Conservation (phyloP, 2,113 vertebrate species). For the Planiliza haematocheilus region DNA sequence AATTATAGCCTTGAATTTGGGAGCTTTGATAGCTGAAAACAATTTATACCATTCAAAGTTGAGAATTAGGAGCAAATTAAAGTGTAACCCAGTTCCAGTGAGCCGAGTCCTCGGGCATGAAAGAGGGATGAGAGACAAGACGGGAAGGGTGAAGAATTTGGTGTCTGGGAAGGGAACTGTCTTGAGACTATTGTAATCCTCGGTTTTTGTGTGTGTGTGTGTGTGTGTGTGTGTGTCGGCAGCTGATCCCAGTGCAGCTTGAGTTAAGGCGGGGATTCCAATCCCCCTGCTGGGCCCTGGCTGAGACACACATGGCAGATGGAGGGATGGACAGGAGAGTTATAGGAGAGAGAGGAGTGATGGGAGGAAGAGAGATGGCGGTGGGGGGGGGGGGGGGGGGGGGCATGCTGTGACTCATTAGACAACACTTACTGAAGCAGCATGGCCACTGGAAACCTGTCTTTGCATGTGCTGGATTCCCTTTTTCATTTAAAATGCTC, state of each 20-base stretch:
- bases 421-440: conserved; percentile 64
- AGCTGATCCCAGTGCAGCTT: conserved; percentile 71
- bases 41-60: conserved; percentile 76
- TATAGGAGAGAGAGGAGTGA: conserved; percentile 46
- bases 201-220: conserved; percentile 12
- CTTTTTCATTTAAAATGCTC: background rate
- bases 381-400: background rate
- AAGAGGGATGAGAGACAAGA: conserved; percentile 41
- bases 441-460: conserved; percentile 42
- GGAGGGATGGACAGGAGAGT: conserved; percentile 67
- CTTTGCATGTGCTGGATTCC: conserved; percentile 2
- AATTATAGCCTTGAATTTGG: conserved; percentile 74
- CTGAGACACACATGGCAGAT: conserved; percentile 67
- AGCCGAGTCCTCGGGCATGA: conserved; percentile 61
- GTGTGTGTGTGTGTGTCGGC: conserved; percentile 37
- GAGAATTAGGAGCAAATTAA: conserved; percentile 77
- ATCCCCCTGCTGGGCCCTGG: conserved; percentile 68
- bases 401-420: conserved; percentile 67
- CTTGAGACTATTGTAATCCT: conserved; percentile 67
- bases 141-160: conserved; percentile 50
- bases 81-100: conserved; percentile 72
- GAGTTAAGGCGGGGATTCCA: conserved; percentile 65
- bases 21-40: conserved; percentile 73
- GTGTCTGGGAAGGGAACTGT: conserved; percentile 52
- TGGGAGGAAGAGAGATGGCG: conserved; percentile 37